A percentile compares a stretch with the other conserved stretches of the same genome.
These are phyloP conservation scores for Florisuga fusca DNA, from an alignment of 2,797 vertebrate genomes.

Conservation along the genomic window DNA sequence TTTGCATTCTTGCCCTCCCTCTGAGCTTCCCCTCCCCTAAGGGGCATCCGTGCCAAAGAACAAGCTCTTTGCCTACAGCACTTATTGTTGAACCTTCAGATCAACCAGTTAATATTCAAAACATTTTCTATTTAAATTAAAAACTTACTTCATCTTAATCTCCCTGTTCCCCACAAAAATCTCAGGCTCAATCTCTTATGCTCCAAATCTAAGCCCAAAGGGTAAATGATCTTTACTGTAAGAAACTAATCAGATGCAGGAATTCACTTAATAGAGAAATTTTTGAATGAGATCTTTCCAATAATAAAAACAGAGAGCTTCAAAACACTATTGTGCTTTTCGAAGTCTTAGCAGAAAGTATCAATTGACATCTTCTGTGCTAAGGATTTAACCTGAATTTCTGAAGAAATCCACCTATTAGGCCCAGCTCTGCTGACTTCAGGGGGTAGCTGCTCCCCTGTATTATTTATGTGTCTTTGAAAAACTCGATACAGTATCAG, in stretches of 20 bases:
- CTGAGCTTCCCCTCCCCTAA: constrained; percentile 23
- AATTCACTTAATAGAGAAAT: constrained; percentile 51
- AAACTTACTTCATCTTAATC: constrained; percentile 54
- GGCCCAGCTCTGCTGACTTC: not conserved
- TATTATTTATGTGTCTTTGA: constrained; percentile 28
- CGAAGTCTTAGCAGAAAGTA: constrained; percentile 56
- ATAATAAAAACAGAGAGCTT: constrained; percentile 34
- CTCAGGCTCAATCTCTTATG: constrained; percentile 20
- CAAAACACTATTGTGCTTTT: constrained; percentile 46
- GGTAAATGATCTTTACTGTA: constrained; percentile 50
- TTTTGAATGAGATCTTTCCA: constrained; percentile 42
- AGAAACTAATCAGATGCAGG: constrained; percentile 65
- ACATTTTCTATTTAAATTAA: constrained; percentile 73
- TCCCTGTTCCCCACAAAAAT: constrained; percentile 34
- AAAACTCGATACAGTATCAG: not conserved
- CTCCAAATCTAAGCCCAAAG: constrained; percentile 41
- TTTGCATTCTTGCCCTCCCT: constrained; percentile 65
- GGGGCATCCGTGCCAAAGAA: constrained; percentile 42
- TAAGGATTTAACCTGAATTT: constrained; percentile 28
- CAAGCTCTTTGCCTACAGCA: constrained; percentile 55
- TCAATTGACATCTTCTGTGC: constrained; percentile 26
- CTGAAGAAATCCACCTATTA: constrained; percentile 38
- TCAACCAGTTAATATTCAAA: constrained; percentile 65
- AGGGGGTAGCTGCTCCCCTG: not conserved
- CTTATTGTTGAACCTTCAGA: constrained; percentile 47